phyloP scores from a whole-genome alignment of 2,888 invertebrate species.

The Melieria omissa region DNA sequence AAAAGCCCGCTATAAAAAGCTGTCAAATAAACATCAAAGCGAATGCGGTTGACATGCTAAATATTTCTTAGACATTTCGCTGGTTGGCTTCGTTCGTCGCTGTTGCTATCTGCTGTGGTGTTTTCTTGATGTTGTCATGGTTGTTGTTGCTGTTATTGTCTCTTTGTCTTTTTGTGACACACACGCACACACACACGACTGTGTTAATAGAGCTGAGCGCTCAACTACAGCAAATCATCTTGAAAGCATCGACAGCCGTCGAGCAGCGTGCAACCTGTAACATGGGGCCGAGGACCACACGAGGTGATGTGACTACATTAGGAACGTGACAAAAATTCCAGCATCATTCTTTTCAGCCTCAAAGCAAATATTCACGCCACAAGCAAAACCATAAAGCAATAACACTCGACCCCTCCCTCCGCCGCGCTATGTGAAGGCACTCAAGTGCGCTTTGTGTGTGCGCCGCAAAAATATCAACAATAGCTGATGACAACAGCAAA shows the following conservation, averaged over 20 bases:
- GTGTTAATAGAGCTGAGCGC: too few species aligned
- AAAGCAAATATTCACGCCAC: slow-evolving; percentile 14
- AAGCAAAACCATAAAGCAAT: too few species aligned
- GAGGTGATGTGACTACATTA: slow-evolving; percentile 14
- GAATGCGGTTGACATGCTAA: slow-evolving; percentile 62
- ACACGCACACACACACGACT: too few species aligned
- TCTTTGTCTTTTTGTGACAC: not conserved
- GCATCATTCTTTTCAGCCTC: slow-evolving; percentile 14
- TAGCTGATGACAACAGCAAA: not conserved
- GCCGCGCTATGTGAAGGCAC: too few species aligned
- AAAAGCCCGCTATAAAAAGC: slow-evolving; percentile 49
- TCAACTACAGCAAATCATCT: too few species aligned
- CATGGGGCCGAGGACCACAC: not conserved
- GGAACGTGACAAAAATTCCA: slow-evolving; percentile 30
- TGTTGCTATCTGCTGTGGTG: not conserved
- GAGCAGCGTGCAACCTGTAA: not conserved
- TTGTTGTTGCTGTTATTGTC: slow-evolving; percentile 21
- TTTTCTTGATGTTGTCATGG: slow-evolving; percentile 4
- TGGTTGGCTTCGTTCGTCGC: too few species aligned
- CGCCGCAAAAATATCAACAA: too few species aligned
- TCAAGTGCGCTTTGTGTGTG: too few species aligned
- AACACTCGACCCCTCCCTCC: too few species aligned
- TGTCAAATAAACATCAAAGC: slow-evolving; percentile 63
- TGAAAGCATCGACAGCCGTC: too few species aligned
- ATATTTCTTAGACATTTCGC: slow-evolving; percentile 20